phyloP scores from a whole-genome alignment of 2,113 vertebrate species.

The Ranitomeya variabilis region DNA sequence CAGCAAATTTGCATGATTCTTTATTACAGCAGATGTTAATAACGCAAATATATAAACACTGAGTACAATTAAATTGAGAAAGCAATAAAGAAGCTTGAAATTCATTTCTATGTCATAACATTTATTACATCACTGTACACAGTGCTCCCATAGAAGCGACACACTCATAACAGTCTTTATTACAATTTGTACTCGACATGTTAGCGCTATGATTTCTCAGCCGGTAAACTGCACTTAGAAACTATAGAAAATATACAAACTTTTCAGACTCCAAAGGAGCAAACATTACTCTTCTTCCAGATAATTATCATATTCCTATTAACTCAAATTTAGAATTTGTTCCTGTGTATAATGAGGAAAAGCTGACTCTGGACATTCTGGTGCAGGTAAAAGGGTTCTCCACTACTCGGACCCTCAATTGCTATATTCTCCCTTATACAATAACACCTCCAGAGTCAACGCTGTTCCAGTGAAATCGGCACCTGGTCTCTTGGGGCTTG shows the following conservation, averaged over 20 bases:
- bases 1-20: conserved; percentile 12
- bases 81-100: conserved; percentile 14
- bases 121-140: background rate
- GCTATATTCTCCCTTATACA: no score
- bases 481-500: no score
- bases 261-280: background rate
- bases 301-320: no score
- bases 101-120: conserved; percentile 18
- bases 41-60: conserved; percentile 3
- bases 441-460: no score
- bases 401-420: no score
- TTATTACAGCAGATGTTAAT: conserved; percentile 6
- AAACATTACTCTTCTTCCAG: background rate
- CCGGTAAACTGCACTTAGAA: background rate
- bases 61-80: background rate
- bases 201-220: background rate
- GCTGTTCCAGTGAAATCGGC: no score
- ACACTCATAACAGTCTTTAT: background rate
- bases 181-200: background rate
- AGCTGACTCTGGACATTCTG: no score
- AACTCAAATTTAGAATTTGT: no score
- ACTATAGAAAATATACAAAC: background rate
- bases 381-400: no score
- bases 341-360: no score
- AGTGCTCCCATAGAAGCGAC: background rate